Percentiles rank a stretch among this genome's conserved stretches.
phyloP scores from a whole-genome alignment of 2,113 vertebrate species.

The Gobio gobio region DNA sequence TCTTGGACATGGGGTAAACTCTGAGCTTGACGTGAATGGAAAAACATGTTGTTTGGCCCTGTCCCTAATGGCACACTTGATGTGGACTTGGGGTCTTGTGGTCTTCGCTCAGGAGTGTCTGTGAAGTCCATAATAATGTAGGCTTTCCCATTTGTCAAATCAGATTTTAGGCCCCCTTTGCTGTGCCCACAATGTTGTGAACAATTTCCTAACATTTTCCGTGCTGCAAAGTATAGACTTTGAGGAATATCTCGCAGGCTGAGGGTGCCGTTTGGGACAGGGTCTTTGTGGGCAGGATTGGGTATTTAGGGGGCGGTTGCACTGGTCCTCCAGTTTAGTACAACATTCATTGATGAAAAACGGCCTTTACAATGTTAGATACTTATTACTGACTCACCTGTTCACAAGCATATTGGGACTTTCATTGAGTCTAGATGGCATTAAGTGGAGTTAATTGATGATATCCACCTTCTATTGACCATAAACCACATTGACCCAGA shows the following conservation, averaged over 20 bases:
- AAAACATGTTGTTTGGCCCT: not conserved
- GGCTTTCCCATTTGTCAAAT: not conserved
- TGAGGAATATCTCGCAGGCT: not conserved
- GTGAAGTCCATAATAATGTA: not conserved
- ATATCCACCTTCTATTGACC: not conserved
- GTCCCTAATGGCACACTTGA: not conserved
- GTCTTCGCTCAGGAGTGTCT: not conserved
- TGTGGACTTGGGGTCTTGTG: not conserved
- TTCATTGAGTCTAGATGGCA: not conserved
- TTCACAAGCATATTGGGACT: slow-evolving; percentile 6
- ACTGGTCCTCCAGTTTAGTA: not conserved
- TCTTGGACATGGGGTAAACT: not conserved
- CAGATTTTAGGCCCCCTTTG: not conserved
- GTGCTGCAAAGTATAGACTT: not conserved
- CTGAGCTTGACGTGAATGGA: not conserved
- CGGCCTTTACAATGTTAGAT: not conserved
- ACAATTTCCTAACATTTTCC: not conserved
- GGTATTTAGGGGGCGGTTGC: not conserved
- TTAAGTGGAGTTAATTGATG: not conserved
- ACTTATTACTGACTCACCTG: not conserved
- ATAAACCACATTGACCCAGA: not conserved
- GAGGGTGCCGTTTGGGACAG: not conserved
- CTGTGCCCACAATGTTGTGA: no score
- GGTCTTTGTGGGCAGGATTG: not conserved
- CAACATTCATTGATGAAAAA: not conserved